Base-by-base conservation (phyloP, 1,140 invertebrate species). In the Drosophila willistoni region DNA sequence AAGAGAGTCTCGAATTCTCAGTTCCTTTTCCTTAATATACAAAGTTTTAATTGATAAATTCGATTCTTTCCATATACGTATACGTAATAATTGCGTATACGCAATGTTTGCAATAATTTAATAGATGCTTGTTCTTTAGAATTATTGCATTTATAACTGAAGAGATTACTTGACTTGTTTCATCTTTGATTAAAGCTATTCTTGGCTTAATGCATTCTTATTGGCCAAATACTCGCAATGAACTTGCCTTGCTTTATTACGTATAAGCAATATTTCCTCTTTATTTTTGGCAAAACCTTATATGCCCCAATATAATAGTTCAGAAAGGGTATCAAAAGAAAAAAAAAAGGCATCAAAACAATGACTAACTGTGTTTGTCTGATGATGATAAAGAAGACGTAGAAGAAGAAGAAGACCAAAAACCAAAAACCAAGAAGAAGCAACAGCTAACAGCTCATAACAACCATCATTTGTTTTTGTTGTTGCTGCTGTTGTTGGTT, bases 401-500 rank as follows among this genome's bases (percentile, higher is more conserved):
- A 12, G 69, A 66, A 42, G 64, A 41, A 34, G 57, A 60, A 22
- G 64, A 34, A 36, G 10, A 36, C 34, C 34, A 36, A 36, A 36
- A 36, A 36, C 61, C 54, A 70, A 68, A 62, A 22, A 41, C 12
- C 36, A 65, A 41, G 25, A 44, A 70, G 66, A 60, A 60, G 39
- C 44, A 79, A 64, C 64, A 61, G 56, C 61, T 51, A 51, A 29
- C 29, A 29, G 29, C 67, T 22, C 67, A 75, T 73, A 84, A 81
- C 73, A 85, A 68, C 42, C 76, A 70, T 81, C 71, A 81, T 72
- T 85, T 78, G 67, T 82, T 78, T 64, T 82, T 84, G 61, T 60
- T 29, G 29, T 1, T 29, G 29, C 3, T 29, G 6, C 7, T 29
- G 29, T 29, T 29, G 29, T 29, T 29, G 29, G 29, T 29, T 56